phyloP scores from a whole-genome alignment of 2,797 vertebrate genomes.

The Urophycis tenuis region DNA sequence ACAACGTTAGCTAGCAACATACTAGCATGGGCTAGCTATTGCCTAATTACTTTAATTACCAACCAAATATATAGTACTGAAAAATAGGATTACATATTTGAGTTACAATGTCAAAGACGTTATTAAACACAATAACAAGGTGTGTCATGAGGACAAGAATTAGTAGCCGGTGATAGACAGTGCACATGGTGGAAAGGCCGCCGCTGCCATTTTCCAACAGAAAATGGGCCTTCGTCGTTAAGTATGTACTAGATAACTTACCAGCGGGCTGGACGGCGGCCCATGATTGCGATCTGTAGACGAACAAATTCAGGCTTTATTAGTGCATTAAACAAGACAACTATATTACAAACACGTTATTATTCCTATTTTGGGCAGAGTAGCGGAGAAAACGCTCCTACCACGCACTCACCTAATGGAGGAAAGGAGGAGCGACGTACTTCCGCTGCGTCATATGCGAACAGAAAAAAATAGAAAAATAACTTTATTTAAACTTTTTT shows the following conservation, averaged over 20 bases:
- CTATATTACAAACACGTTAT: fast-evolving
- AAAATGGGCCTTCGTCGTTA: not conserved
- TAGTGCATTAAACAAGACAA: fast-evolving
- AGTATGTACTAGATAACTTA: slow-evolving; percentile 43
- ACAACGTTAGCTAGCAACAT: not conserved
- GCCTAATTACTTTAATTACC: not conserved
- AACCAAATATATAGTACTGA: no score
- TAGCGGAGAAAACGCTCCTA: slow-evolving; percentile 3
- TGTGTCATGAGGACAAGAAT: no score
- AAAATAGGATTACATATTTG: no score
- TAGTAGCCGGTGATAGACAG: no score
- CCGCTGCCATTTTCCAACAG: slow-evolving; percentile 67
- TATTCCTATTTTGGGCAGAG: slow-evolving; percentile 31
- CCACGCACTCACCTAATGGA: slow-evolving; percentile 78
- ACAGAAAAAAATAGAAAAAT: not conserved
- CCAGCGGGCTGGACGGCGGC: slow-evolving; percentile 79
- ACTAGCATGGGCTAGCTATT: not conserved
- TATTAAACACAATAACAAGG: no score
- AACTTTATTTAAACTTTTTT: not conserved
- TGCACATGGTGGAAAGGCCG: slow-evolving; percentile 55
- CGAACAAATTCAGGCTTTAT: slow-evolving; percentile 10
- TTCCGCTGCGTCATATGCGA: slow-evolving; percentile 63
- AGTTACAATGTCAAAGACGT: no score
- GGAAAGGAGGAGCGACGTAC: slow-evolving; percentile 64
- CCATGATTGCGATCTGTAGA: slow-evolving; percentile 71